Evolutionary conservation across 2,888 invertebrate species (phyloP).

Genomic region (Bellardia bayeri): DNA sequence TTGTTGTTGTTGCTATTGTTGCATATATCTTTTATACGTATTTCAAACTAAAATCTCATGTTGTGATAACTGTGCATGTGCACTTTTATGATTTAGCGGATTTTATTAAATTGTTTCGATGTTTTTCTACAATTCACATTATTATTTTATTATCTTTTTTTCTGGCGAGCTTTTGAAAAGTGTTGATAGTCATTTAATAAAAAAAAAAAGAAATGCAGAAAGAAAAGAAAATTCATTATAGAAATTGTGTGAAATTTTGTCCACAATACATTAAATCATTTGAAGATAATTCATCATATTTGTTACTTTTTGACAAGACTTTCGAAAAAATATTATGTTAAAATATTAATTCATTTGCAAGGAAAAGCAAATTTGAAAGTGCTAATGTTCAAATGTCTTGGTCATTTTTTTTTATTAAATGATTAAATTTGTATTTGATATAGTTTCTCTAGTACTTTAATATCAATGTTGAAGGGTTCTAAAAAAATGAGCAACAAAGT

Average conservation of each 20-base stretch:
- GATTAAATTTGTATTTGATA: too few relatives aligned
- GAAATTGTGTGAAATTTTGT: slow-evolving; percentile 53
- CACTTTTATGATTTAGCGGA: slow-evolving; percentile 59
- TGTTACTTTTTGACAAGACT: slow-evolving; percentile 44
- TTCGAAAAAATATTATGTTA: slow-evolving; percentile 16
- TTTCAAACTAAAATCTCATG: slow-evolving; percentile 55
- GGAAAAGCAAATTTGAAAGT: neutral
- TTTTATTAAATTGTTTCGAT: slow-evolving; percentile 63
- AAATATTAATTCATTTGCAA: slow-evolving; percentile 23
- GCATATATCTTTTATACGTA: slow-evolving; percentile 11
- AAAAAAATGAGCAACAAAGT: too few relatives aligned
- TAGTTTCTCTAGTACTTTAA: too few relatives aligned
- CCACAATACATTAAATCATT: slow-evolving; percentile 42
- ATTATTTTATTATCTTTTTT: slow-evolving; percentile 28
- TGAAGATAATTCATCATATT: slow-evolving; percentile 65
- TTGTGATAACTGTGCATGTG: slow-evolving; percentile 62
- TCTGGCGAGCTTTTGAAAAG: slow-evolving; percentile 20
- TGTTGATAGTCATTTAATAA: slow-evolving; percentile 58
- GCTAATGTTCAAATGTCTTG: neutral
- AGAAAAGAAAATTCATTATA: slow-evolving; percentile 52
- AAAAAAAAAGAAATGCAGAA: neutral
- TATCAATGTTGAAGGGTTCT: too few relatives aligned
- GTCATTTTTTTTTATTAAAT: too few relatives aligned
- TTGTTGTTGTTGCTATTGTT: slow-evolving; percentile 5
- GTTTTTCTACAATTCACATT: slow-evolving; percentile 35